A percentile compares a stretch with the other conserved stretches of the same genome.
Conservation (phyloP, 2,797 vertebrate genomes). For the Sarcoramphus papa region DNA sequence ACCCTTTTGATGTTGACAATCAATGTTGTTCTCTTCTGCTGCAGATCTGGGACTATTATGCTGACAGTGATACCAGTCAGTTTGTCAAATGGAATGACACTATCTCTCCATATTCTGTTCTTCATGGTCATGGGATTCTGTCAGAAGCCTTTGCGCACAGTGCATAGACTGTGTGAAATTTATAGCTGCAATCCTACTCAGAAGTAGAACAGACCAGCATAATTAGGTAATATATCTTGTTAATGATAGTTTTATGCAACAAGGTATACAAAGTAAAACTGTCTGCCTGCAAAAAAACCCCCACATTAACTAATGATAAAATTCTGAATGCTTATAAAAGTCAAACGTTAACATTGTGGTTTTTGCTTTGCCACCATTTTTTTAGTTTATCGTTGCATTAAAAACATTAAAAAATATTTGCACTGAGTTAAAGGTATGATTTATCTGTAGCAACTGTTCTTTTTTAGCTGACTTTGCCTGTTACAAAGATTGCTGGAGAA, state of each 20-base stretch:
- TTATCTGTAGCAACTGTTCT: neutral
- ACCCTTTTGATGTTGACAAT: constrained; percentile 64
- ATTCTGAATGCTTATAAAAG: neutral
- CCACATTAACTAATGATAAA: neutral
- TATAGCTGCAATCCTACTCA: neutral
- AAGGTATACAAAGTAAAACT: constrained; percentile 20
- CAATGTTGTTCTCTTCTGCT: constrained; percentile 13
- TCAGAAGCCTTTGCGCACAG: constrained; percentile 17
- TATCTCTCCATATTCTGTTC: constrained; percentile 16
- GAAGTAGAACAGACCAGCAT: neutral
- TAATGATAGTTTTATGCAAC: neutral
- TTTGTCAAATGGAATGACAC: constrained; percentile 60
- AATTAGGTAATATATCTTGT: neutral
- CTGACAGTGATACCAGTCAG: constrained; percentile 50
- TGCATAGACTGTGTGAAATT: neutral
- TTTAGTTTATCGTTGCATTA: neutral
- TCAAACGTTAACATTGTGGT: neutral
- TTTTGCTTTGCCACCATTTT: neutral
- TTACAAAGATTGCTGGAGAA: neutral
- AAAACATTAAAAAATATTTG: neutral
- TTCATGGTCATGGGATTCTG: constrained; percentile 25
- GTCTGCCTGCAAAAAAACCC: neutral
- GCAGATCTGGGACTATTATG: constrained; percentile 46
- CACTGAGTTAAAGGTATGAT: neutral
- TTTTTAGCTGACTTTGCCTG: neutral